Evolutionary conservation across 23 tunicate genomes (phyloP), one percentile per base, ranked within the genome.

Genomic region (Halocynthia aurantium): DNA sequence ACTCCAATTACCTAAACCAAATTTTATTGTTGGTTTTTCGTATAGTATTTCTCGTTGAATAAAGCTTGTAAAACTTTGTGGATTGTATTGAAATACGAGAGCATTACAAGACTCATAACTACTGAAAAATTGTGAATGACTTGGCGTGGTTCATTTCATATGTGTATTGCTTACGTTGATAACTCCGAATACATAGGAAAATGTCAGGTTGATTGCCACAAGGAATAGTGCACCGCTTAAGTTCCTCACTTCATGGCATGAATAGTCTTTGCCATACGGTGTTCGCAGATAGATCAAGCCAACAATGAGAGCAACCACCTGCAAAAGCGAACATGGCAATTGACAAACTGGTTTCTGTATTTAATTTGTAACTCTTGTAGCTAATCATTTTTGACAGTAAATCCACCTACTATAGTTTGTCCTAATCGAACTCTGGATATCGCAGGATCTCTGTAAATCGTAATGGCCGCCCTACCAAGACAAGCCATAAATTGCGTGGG

Each of bases 241-340:
- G n/a, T 84, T 72, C 7, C 62, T 56, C 6, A 81, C 89, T 44
- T 90, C 90, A 61, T 83, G 62, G 52, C 67, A 52, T 4, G 49
- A n/a, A 74, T 90, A 90, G n/a, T 86, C 86, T 17, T 69, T 69
- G 6, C 80, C 86, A 61, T 67, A 90, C 8, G 86, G 86, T 7
- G 89, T 76, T 61, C 97, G 78, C 15, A 90, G 83, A 69, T 81
- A 90, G 8, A 85, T 80, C 53, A 85, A 72, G 6, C 97, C 97
- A 60, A 90, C 72, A 50, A 90, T 81, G 22, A 90, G 50, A 49
- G 86, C 90, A 18, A 83, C 84, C 69, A 86, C 86, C 93, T 86
- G 70, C 18, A 75, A 61, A 40, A 58, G 63, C 2, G n/a, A 4
- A 4, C 63, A 13, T 13, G 2, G 63, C 63, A 2, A 58, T n/a